These are phyloP conservation scores for Andrena camellia DNA, from an alignment of 2,888 invertebrate species.

Conservation along the genomic window DNA sequence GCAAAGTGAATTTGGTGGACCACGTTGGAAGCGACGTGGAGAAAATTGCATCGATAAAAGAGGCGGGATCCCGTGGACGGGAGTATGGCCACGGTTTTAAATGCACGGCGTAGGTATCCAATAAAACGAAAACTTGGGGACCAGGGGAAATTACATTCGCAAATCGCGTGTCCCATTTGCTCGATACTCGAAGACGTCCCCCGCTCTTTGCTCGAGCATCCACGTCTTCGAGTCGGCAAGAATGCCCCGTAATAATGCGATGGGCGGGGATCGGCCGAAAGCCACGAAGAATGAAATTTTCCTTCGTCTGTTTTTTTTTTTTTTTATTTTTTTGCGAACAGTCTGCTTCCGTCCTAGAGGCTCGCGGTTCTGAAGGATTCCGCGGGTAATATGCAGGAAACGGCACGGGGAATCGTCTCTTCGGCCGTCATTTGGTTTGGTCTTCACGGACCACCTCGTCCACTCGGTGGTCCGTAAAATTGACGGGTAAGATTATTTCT, in stretches of 20 bases:
- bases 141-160: constrained; percentile 34
- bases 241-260: constrained; percentile 40
- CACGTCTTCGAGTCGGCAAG: constrained; percentile 44
- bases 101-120: background rate
- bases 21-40: background rate
- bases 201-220: background rate
- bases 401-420: constrained; percentile 40
- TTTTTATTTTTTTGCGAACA: constrained; percentile 3
- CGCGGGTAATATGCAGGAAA: constrained; percentile 62
- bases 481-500: constrained; percentile 76
- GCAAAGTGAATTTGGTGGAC: background rate
- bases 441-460: constrained; percentile 73
- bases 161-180: constrained; percentile 53
- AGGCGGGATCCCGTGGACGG: background rate
- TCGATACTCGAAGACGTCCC: constrained; percentile 33
- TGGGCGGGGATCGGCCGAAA: constrained; percentile 26
- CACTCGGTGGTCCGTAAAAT: constrained; percentile 77
- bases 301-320: background rate
- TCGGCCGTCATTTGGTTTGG: constrained; percentile 71
- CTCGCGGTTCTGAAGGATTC: constrained; percentile 39
- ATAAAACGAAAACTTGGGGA: constrained; percentile 4
- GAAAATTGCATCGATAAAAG: constrained; percentile 18
- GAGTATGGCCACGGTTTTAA: background rate
- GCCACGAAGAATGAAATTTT: constrained; percentile 50
- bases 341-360: constrained; percentile 5